Evolutionary conservation across 1,140 invertebrate genomes (phyloP).

Genomic region (Luehdorfia chinensis): DNA sequence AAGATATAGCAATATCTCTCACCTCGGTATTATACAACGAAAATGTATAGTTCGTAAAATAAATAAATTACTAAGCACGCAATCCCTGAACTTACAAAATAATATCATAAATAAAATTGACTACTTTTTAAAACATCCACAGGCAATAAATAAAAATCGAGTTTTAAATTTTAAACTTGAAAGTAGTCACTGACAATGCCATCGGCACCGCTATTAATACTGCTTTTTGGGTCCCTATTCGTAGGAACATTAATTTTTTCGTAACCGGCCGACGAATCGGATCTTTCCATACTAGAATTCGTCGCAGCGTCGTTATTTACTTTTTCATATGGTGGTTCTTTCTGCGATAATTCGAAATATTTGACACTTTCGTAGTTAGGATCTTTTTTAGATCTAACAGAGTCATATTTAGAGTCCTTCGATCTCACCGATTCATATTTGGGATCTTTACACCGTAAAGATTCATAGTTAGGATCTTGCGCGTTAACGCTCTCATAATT

Average conservation of each 20-base stretch:
- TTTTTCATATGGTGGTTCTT: constrained; percentile 76
- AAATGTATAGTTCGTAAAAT: constrained; percentile 34
- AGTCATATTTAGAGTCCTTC: constrained; percentile 71
- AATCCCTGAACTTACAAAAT: constrained; percentile 42
- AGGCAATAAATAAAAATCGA: constrained; percentile 21
- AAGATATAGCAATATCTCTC: constrained; percentile 50
- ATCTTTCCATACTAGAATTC: constrained; percentile 50
- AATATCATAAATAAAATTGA: constrained; percentile 21
- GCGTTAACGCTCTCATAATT: constrained; percentile 63
- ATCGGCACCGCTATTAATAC: constrained; percentile 61
- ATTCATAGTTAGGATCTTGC: constrained; percentile 66
- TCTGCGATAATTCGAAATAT: constrained; percentile 73
- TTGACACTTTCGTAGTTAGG: constrained; percentile 78
- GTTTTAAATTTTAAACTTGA: constrained; percentile 62
- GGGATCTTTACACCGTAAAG: constrained; percentile 76
- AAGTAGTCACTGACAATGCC: constrained; percentile 74
- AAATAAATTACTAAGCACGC: constrained; percentile 57
- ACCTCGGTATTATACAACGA: constrained; percentile 34
- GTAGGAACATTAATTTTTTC: constrained; percentile 68
- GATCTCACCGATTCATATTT: constrained; percentile 83
- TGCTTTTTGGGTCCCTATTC: constrained; percentile 54
- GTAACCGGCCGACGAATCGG: constrained; percentile 70
- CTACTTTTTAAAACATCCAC: constrained; percentile 14
- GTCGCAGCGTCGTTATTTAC: constrained; percentile 58
- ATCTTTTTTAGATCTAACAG: constrained; percentile 68